Evolutionary conservation across 2,113 vertebrate species (phyloP), one percentile per base, ranked within the genome.

Genomic region (Proterorhinus semilunaris): DNA sequence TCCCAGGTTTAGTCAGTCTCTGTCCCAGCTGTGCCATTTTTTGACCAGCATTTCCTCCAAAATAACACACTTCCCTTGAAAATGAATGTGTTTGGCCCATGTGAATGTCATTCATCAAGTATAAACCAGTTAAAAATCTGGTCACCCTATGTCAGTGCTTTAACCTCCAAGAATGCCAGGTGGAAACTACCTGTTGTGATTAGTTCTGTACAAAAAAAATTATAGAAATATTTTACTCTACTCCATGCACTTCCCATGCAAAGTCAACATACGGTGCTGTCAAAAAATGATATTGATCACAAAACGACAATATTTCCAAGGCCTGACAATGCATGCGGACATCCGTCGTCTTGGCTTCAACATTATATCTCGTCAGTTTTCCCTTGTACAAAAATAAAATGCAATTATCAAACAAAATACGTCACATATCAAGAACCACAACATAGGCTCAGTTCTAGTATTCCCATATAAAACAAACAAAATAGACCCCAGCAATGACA

Each of bases 181-280:
- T 6, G 46, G 7, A 1, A 10, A 63, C 36, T n/a, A 53, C 4
- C 77, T 62, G 50, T 73, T 73, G 53, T 10, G n/a, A 47, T 44
- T 61, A 44, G 55, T 62, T 68, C 50, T 45, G 51, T 61, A 75
- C 52, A 55, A 46, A 36, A 36, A n/a, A 7, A 66, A 36, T 51
- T 44, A 63, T 15, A 6, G 21, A 78, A 2, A 62, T 47, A 53
- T 49, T 43, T 69, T n/a, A 49, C 52, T 64, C 49, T 51, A 46
- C 67, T 54, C 70, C 74, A 71, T 81, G 86, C 76, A 68, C 50
- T 45, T 66, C 67, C 10, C 73, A 79, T 74, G 81, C 68, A 69
- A 66, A 75, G 49, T 64, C 47, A 27, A 27, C 67, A 62, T 48
- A 64, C 43, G 0, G 44, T 48, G 62, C 45, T 15, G 46, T 77